These are phyloP conservation scores for Procambarus virginalis DNA, from an alignment of 1,140 invertebrate genomes.

Conservation along the genomic window DNA sequence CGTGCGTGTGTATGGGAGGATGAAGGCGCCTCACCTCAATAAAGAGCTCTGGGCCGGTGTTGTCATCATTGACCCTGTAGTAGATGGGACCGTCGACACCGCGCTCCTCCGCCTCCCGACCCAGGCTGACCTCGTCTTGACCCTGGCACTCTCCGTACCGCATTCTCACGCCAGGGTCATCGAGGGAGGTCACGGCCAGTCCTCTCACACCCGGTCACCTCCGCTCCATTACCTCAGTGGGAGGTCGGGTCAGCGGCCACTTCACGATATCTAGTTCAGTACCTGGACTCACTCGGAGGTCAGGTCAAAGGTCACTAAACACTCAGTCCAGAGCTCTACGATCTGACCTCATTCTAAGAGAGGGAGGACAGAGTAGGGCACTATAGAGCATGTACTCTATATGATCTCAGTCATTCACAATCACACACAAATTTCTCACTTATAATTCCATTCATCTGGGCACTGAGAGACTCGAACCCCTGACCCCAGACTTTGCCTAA, in stretches of 20 bases:
- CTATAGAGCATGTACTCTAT: too few relatives aligned
- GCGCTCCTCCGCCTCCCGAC: background rate
- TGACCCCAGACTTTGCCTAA: too few relatives aligned
- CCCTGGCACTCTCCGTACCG: background rate
- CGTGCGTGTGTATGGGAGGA: too few relatives aligned
- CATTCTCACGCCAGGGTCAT: background rate
- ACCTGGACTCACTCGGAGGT: background rate
- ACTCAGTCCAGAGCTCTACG: background rate
- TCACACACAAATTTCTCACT: too few relatives aligned
- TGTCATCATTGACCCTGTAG: slow-evolving; percentile 84
- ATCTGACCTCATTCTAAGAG: background rate
- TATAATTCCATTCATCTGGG: too few relatives aligned
- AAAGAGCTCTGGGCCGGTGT: slow-evolving; percentile 83
- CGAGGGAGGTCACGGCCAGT: background rate
- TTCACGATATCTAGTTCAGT: background rate
- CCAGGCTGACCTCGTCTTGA: background rate
- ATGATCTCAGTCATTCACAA: too few relatives aligned
- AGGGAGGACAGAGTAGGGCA: background rate
- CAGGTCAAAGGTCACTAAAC: background rate
- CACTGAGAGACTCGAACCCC: too few relatives aligned
- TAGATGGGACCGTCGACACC: slow-evolving; percentile 81
- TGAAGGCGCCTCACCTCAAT: slow-evolving; percentile 82
- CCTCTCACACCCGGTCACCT: background rate
- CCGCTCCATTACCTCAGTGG: background rate
- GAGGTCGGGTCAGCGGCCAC: background rate